Conservation (phyloP, 2,888 invertebrate genomes). For the Synergus umbraculus region DNA sequence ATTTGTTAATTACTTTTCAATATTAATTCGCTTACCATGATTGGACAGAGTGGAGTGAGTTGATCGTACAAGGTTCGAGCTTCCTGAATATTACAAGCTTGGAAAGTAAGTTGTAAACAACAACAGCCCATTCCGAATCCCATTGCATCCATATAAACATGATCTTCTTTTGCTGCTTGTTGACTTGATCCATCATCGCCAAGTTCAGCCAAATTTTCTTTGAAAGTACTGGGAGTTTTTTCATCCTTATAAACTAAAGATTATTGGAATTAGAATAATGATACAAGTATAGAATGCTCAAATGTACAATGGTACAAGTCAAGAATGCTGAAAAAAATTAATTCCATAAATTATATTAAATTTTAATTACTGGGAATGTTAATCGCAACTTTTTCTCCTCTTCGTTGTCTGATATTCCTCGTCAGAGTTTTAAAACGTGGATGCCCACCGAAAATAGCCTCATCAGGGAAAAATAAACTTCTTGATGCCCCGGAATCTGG, state of each 20-base stretch:
- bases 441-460: slow-evolving; percentile 96
- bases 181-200: slow-evolving; percentile 83
- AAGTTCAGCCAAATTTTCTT: slow-evolving; percentile 80
- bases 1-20: slow-evolving; percentile 2
- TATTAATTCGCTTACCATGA: slow-evolving; percentile 84
- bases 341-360: not conserved
- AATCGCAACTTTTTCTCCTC: slow-evolving; percentile 97
- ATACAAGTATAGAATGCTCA: no score
- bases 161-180: slow-evolving; percentile 88
- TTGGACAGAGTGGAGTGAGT: slow-evolving; percentile 96
- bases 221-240: slow-evolving; percentile 90
- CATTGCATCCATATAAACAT: slow-evolving; percentile 99
- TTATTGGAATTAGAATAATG: not conserved
- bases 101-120: slow-evolving; percentile 96
- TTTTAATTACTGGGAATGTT: slow-evolving; percentile 91
- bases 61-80: slow-evolving; percentile 98
- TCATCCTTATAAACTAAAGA: slow-evolving; percentile 90
- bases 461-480: slow-evolving; percentile 96
- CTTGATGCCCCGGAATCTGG: slow-evolving; percentile 87
- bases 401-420: slow-evolving; percentile 92
- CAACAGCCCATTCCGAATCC: slow-evolving; percentile 99
- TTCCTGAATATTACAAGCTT: slow-evolving; percentile 97
- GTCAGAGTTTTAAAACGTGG: slow-evolving; percentile 96
- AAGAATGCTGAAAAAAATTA: not conserved
- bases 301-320: not conserved